phyloP scores from a whole-genome alignment of 2,113 vertebrate species.

The Actenoides lindsayi region DNA sequence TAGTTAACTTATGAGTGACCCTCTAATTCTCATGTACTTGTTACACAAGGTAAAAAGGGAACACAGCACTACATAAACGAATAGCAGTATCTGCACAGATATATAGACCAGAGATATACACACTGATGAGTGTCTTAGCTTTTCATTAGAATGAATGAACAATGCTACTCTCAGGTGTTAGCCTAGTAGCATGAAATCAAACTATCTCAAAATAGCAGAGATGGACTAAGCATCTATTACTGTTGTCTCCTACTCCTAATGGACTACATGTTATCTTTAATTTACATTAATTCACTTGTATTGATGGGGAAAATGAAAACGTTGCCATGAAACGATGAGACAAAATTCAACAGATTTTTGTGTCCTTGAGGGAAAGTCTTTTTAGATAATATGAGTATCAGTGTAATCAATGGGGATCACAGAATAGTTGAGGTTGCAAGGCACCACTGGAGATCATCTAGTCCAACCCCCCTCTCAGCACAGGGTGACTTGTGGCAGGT shows the following conservation, averaged over 20 bases:
- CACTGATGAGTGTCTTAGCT: neutral
- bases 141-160: neutral
- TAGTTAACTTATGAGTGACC: neutral
- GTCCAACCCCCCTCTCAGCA: neutral
- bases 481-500: neutral
- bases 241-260: neutral
- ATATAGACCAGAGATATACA: neutral
- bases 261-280: neutral
- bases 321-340: neutral
- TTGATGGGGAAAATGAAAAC: neutral
- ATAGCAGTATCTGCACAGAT: neutral
- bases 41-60: neutral
- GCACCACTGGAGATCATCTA: neutral
- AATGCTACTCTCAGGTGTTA: neutral
- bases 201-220: neutral
- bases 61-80: neutral
- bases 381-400: neutral
- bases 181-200: neutral
- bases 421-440: neutral
- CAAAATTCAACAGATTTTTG: neutral
- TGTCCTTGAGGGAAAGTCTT: neutral
- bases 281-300: conserved; percentile 12
- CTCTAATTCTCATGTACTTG: neutral
- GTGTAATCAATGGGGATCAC: neutral
- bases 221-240: neutral